Evolutionary conservation across 1,140 invertebrate genomes (phyloP), one percentile per base, ranked within the genome.

Genomic region (Drosophila mojavensis): DNA sequence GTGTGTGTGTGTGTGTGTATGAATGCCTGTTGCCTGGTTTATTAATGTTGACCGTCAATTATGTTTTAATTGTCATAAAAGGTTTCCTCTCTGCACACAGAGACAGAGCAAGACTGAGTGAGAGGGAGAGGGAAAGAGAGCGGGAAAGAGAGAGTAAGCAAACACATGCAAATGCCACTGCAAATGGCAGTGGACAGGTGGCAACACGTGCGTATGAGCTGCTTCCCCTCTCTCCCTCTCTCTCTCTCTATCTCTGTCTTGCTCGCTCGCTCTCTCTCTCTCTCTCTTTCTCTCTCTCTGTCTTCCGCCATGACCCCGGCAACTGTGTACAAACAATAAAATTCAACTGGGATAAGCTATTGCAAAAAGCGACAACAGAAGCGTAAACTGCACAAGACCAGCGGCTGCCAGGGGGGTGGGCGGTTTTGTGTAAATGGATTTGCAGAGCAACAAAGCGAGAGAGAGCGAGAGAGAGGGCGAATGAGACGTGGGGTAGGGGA

Each of bases 1-100:
- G 10, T 2, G 0, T n/a, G 33, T 28, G 26, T 24, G 45, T 41
- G 41, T 11, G 24, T 15, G 10, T 4, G 1, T n/a, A 20, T 28
- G 26, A 26, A 45, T 54, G 54, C 15, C 41, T 43, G 48, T 76
- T 80, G 53, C 55, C 56, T 86, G 86, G 78, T 79, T 91, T 91
- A 91, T 91, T 91, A 92, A 91, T 91, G 90, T 91, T 91, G 90
- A 91, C 90, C 90, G 90, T 91, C 90, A 91, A 91, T 91, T 91
- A 91, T 83, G 86, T 91, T 91, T 91, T 91, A 91, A 91, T 91
- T 91, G 90, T 91, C 90, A 91, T 91, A 91, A 91, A 91, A 91
- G 90, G 88, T 90, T 90, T 90, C 60, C 81, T 55, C 83, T 74
- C 73, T 72, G 72, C 73, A 67, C 78, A 81, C 60, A 56, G 24